Base-by-base conservation (phyloP, 2,797 vertebrate species). In the Ctenopoma multispine region DNA sequence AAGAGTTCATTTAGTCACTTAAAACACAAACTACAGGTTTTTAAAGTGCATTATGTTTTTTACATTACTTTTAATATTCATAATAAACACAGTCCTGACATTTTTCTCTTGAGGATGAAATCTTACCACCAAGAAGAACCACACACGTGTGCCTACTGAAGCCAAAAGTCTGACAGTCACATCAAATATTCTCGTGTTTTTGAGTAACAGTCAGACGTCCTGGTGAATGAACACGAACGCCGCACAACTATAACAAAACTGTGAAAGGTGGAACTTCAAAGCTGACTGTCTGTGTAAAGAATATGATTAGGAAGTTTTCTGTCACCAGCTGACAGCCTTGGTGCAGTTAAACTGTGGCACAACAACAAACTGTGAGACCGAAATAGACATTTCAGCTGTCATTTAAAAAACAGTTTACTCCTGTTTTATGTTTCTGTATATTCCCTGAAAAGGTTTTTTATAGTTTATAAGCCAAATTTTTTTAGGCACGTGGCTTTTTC, bases 381-480 rank as follows among this genome's bases (percentile, higher is more conserved):
- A 90, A 89, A 90, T 86, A 87, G 75, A 79, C 50, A 40, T 70
- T 56, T 82, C 66, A 70, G 61, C 20, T 87, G 82, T 83, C 78
- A 75, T 77, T 75, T 81, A 43, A 83, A 82, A 75, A 20, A 47
- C 63, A 34, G 21, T 57, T 53, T 51, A 18, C 43, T 63, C 51
- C 18, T 63, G 29, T 57, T 78, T 72, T 27, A 47, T 51, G 65
- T 53, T 69, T 15, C 27, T 65, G 57, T 67, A 17, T 34, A 18
- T 44, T 75, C 69, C 31, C 58, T 48, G 60, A 78, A 77, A 81
- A 54, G n/a, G 7, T 44, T 87, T 79, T 79, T 80, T 61, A 41
- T 73, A 73, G 48, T 63, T 73, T 17, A 24, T 41, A 34, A 70
- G 61, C 21, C 6, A 10, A 21, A 44, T 66, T 68, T 15, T 64